Percentiles rank a stretch among this genome's conserved stretches.
phyloP scores from a whole-genome alignment of 2,888 invertebrate genomes.

The Brachypalpus laphriformis region DNA sequence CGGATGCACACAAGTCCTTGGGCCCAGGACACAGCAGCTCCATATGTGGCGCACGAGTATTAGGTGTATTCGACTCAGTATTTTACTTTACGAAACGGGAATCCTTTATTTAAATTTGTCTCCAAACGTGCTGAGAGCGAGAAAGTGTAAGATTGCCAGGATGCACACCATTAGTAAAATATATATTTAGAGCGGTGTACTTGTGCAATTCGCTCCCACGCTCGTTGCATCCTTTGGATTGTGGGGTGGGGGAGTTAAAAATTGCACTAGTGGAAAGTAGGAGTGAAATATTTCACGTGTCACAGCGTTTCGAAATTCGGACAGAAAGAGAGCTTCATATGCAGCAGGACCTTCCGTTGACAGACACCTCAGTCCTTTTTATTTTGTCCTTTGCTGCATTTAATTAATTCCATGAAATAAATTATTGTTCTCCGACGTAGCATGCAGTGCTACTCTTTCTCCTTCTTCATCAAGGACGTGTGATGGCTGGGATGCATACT shows the following conservation, averaged over 20 bases:
- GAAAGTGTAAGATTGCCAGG: conserved; percentile 42
- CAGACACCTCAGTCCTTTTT: conserved; percentile 36
- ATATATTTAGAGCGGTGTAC: neutral
- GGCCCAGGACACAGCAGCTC: neutral
- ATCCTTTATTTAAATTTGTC: conserved; percentile 54
- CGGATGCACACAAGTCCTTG: conserved; percentile 27
- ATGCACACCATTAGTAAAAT: conserved; percentile 44
- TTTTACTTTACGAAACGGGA: conserved; percentile 26
- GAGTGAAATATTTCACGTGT: conserved; percentile 66
- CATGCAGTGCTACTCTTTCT: neutral
- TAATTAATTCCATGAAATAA: conserved; percentile 72
- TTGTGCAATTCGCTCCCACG: neutral
- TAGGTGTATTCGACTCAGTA: conserved; percentile 36
- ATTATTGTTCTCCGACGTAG: conserved; percentile 64
- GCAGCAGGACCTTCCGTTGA: conserved; percentile 57
- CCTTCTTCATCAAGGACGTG: conserved; percentile 7
- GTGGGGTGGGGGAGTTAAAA: neutral
- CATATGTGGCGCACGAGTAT: conserved; percentile 28
- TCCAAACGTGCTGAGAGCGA: conserved; percentile 14
- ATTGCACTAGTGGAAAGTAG: conserved; percentile 29
- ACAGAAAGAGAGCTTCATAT: conserved; percentile 33
- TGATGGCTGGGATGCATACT: conserved; percentile 1
- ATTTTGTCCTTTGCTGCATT: conserved; percentile 32
- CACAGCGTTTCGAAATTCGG: conserved; percentile 43
- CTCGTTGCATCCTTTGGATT: neutral